Conservation (phyloP, 2,113 vertebrate species). For the Scophthalmus maximus region DNA sequence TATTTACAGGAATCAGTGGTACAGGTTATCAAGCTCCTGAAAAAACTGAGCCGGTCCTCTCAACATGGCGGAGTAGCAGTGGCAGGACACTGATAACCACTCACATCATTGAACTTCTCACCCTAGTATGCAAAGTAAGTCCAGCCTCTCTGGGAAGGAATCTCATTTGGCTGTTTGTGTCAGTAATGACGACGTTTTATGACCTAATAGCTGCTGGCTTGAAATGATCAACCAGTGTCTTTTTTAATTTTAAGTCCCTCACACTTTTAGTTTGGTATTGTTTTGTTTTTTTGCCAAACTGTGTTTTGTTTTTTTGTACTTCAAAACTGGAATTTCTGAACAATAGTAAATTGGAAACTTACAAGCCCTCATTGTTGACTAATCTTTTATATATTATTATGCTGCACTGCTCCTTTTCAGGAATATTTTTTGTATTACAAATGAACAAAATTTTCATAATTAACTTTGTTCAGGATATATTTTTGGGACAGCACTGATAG, state of each 20-base stretch:
- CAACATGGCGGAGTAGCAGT: slow-evolving; percentile 14
- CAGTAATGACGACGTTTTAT: slow-evolving; percentile 29
- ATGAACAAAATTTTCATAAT: too few species aligned
- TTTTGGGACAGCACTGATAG: not conserved
- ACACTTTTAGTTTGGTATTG: not conserved
- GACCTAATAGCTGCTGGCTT: slow-evolving; percentile 15
- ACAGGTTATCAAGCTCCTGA: slow-evolving; percentile 47
- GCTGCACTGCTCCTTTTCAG: too few species aligned
- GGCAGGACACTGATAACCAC: slow-evolving; percentile 28
- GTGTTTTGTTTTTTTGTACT: too few species aligned
- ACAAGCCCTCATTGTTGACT: too few species aligned
- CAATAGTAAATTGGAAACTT: too few species aligned
- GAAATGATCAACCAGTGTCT: slow-evolving; percentile 30
- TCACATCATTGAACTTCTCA: slow-evolving; percentile 60
- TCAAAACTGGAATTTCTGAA: too few species aligned
- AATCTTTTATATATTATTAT: too few species aligned
- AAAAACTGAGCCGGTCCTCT: slow-evolving; percentile 44
- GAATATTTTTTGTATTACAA: too few species aligned
- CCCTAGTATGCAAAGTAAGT: slow-evolving; percentile 57
- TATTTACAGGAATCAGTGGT: slow-evolving; percentile 58
- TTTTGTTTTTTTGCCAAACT: too few species aligned
- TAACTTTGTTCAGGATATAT: too few species aligned
- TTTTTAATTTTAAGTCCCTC: not conserved
- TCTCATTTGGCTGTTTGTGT: slow-evolving; percentile 39
- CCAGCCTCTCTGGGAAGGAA: slow-evolving; percentile 24